Evolutionary conservation across 2,113 vertebrate species (phyloP), one percentile per base, ranked within the genome.

Genomic region (Ceratotherium simum): DNA sequence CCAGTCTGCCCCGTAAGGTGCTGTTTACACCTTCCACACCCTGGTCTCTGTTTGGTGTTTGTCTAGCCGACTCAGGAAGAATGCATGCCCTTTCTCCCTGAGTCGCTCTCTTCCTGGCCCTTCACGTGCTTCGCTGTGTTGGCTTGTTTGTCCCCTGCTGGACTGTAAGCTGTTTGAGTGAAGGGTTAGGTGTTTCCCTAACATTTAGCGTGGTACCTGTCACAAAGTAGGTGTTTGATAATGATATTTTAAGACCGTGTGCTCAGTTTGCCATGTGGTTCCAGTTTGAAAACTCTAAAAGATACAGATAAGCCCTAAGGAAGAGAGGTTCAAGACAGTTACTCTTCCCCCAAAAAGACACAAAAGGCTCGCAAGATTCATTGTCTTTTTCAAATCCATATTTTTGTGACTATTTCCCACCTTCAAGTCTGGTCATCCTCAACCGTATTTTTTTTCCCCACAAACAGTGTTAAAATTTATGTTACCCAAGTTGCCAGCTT

Each of bases 341-440:
- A 17, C 29, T 16, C 14, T 86, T 90, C 9, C 12, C 11, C 62
- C 25, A 8, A 60, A 72, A 86, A 87, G 58, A 46, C 3, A 36
- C 17, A 11, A 54, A 23, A 79, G 8, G 16, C 70, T 13, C 46
- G 25, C 14, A 65, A 33, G 29, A 18, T 56, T 46, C 33, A 20
- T 21, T 75, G 27, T 14, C 42, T 84, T 80, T 80, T 56, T 42
- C 21, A 90, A 83, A 67, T 85, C 42, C 7, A 5, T 72, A 33
- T 29, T 67, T 96, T 95, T 62, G 42, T 75, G 42, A 91, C 78
- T 56, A 25, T 54, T 82, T 78, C 5, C 72, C 72, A 96, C n/a
- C 11, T 60, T 56, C 60, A 92, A 18, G 72, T 1, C 33, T 67
- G 16, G 5, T 70, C 18, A 86, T 95, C 58, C 79, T 81, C 75